These are phyloP conservation scores for Drosophila yooni DNA, from an alignment of 2,888 invertebrate species.

Conservation along the genomic window DNA sequence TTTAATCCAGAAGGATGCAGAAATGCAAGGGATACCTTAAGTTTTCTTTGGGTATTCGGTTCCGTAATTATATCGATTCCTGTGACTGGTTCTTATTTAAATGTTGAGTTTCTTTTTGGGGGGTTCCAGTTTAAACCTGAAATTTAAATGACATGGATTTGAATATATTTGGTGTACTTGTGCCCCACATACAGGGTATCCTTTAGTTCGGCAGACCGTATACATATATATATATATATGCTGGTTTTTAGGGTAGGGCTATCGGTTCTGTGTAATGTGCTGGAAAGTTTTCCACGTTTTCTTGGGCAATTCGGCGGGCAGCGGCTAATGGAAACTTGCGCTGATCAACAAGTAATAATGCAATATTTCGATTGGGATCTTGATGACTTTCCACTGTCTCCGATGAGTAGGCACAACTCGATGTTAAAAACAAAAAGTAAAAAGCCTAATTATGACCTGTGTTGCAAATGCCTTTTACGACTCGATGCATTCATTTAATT, in stretches of 20 bases:
- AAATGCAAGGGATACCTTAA: background rate
- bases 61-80: background rate
- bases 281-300: conserved; percentile 67
- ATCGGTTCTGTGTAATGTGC: conserved; percentile 32
- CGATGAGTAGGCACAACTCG: conserved; percentile 44
- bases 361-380: conserved; percentile 45
- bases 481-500: conserved; percentile 18
- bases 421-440: background rate
- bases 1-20: background rate
- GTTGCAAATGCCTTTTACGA: conserved; percentile 27
- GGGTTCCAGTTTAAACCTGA: background rate
- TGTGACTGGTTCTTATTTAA: background rate
- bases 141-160: background rate
- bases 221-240: background rate
- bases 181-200: conserved; percentile 2
- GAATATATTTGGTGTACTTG: background rate
- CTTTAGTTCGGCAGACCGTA: background rate
- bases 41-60: background rate
- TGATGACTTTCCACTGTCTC: conserved; percentile 33
- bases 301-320: conserved; percentile 58
- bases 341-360: conserved; percentile 41
- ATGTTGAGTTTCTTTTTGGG: background rate
- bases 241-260: conserved; percentile 27
- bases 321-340: conserved; percentile 51
- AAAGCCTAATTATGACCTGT: conserved; percentile 34